Percentiles rank a stretch among this genome's conserved stretches.
Conservation (phyloP, 2,113 vertebrate genomes). For the Rhinoptilus africanus region DNA sequence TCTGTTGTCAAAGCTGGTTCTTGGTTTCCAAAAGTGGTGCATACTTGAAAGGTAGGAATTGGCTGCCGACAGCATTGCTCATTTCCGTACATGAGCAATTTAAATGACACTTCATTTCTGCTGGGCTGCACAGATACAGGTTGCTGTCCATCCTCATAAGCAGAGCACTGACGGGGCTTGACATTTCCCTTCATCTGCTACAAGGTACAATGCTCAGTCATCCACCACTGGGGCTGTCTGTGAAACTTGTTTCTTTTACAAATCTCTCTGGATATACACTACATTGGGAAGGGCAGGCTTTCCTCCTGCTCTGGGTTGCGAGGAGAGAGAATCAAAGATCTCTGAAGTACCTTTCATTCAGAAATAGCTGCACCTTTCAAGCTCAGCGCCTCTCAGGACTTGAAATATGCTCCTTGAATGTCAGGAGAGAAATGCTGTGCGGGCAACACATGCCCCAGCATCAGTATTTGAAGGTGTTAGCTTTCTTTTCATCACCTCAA, state of each 20-base stretch:
- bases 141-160: constrained; percentile 28
- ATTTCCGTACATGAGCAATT: not conserved
- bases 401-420: constrained; percentile 7
- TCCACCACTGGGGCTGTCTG: not conserved
- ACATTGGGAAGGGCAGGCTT: not conserved
- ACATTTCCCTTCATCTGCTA: constrained; percentile 9
- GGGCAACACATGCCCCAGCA: not conserved
- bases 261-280: not conserved
- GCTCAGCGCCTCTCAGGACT: not conserved
- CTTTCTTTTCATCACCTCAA: constrained; percentile 23
- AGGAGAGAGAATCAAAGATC: not conserved
- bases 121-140: not conserved
- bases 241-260: constrained; percentile 5
- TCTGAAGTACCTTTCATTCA: constrained; percentile 23
- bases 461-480: constrained; percentile 12
- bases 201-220: not conserved
- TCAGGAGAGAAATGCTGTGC: constrained; percentile 12
- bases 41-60: not conserved
- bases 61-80: not conserved
- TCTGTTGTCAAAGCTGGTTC: not conserved
- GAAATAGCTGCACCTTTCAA: constrained; percentile 27
- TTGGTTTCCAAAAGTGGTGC: not conserved
- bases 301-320: not conserved
- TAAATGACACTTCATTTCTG: constrained; percentile 18
- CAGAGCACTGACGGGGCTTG: not conserved